Conservation (phyloP, 1,140 invertebrate genomes). For the Cherax destructor region DNA sequence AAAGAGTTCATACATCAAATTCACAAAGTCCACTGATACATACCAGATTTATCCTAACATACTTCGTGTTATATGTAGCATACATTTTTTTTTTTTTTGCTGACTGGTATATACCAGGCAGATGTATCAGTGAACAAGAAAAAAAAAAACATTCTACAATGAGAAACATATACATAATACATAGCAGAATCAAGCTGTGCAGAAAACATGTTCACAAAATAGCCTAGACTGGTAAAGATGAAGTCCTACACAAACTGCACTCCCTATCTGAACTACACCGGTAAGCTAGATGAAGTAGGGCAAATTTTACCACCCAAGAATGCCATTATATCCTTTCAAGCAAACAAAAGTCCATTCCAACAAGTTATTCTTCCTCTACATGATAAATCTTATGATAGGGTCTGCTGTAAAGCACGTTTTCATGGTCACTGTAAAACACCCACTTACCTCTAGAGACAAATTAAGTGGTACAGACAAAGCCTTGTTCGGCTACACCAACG, state of each 20-base stretch:
- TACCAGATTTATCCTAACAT: not conserved
- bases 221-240: not conserved
- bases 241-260: conserved; percentile 16
- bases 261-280: conserved; percentile 11
- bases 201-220: not conserved
- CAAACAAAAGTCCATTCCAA: conserved; percentile 27
- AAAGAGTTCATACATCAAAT: not conserved
- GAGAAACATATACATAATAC: conserved; percentile 8
- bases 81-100: not conserved
- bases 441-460: conserved; percentile 65
- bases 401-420: conserved; percentile 47
- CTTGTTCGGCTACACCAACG: conserved; percentile 66
- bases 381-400: conserved; percentile 2
- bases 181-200: not conserved
- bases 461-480: conserved; percentile 63
- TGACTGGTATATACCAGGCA: not conserved
- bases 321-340: conserved; percentile 16
- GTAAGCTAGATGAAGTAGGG: not conserved
- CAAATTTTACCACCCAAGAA: conserved; percentile 9
- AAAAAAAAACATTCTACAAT: not conserved
- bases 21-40: conserved; percentile 1
- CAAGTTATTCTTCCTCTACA: conserved; percentile 29
- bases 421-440: conserved; percentile 58
- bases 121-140: not conserved
- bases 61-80: not conserved